Conservation (phyloP, 2,113 vertebrate species). For the Nothoprocta perdicaria region DNA sequence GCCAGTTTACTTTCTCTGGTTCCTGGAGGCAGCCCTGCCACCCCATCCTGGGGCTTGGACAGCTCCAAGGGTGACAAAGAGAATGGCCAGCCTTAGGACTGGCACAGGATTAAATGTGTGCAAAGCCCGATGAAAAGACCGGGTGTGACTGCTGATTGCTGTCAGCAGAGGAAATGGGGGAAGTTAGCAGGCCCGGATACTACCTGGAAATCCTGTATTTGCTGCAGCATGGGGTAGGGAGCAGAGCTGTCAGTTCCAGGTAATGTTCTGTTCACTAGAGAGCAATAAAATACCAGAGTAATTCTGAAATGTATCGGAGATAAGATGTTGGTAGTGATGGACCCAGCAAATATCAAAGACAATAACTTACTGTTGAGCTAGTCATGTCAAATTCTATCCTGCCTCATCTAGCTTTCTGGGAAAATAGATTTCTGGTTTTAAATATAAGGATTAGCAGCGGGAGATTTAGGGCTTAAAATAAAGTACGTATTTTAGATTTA, state of each 20-base stretch:
- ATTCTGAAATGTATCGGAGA: not conserved
- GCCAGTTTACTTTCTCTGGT: not conserved
- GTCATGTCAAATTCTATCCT: not conserved
- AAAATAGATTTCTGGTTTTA: conserved; percentile 64
- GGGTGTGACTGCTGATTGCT: conserved; percentile 16
- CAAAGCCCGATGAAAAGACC: not conserved
- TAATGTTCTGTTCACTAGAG: not conserved
- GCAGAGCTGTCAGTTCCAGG: not conserved
- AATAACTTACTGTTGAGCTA: not conserved
- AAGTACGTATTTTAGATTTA: conserved; percentile 71
- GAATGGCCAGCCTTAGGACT: not conserved
- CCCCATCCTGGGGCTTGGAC: too few relatives aligned
- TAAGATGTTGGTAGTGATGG: not conserved
- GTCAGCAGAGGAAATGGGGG: not conserved
- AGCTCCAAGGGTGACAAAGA: not conserved
- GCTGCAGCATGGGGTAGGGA: not conserved
- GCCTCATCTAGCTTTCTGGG: conserved; percentile 22
- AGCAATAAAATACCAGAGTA: not conserved
- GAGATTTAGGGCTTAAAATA: conserved; percentile 70
- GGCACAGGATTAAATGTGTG: accelerated
- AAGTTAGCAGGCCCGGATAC: not conserved
- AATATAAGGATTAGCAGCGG: conserved; percentile 67
- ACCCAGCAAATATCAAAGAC: not conserved
- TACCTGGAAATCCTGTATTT: conserved; percentile 2
- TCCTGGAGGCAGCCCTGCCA: not conserved